phyloP scores from a whole-genome alignment of 2,797 vertebrate species.

The Sphaeramia orbicularis region DNA sequence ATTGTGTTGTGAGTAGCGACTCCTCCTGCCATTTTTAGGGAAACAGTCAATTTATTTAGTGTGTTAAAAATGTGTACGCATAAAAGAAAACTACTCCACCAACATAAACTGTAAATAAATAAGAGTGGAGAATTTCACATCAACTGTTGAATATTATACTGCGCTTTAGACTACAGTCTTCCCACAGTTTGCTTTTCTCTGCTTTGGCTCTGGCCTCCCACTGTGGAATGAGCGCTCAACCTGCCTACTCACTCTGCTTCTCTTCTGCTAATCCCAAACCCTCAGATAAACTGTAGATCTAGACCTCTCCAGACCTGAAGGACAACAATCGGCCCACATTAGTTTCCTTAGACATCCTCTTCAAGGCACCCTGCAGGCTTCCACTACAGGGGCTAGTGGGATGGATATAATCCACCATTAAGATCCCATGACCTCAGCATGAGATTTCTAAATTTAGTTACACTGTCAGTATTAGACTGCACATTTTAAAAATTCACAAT shows the following conservation, averaged over 20 bases:
- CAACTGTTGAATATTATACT: constrained; percentile 40
- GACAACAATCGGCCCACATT: constrained; percentile 61
- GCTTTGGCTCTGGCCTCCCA: constrained; percentile 38
- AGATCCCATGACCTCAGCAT: constrained; percentile 11
- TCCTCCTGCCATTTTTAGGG: constrained; percentile 33
- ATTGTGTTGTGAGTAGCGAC: constrained; percentile 46
- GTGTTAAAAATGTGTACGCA: constrained; percentile 47
- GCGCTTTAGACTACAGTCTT: constrained; percentile 39
- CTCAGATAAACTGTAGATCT: constrained; percentile 47
- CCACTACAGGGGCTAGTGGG: constrained; percentile 24
- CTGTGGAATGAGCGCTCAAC: constrained; percentile 33
- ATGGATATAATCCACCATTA: constrained; percentile 28
- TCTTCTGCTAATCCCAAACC: constrained; percentile 60
- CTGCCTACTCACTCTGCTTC: constrained; percentile 61
- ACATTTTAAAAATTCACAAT: not conserved
- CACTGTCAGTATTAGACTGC: not conserved
- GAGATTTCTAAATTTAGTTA: not conserved
- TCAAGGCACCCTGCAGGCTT: constrained; percentile 46
- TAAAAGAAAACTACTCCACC: constrained; percentile 43
- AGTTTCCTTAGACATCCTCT: constrained; percentile 63
- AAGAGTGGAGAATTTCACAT: constrained; percentile 30
- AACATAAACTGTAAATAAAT: constrained; percentile 30
- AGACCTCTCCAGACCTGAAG: constrained; percentile 66
- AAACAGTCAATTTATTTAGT: constrained; percentile 34
- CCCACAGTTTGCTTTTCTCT: constrained; percentile 42